Percentiles rank a stretch among this genome's conserved stretches.
These are phyloP conservation scores for Acanthacorydalis orientalis DNA, from an alignment of 2,888 invertebrate genomes.

Conservation along the genomic window DNA sequence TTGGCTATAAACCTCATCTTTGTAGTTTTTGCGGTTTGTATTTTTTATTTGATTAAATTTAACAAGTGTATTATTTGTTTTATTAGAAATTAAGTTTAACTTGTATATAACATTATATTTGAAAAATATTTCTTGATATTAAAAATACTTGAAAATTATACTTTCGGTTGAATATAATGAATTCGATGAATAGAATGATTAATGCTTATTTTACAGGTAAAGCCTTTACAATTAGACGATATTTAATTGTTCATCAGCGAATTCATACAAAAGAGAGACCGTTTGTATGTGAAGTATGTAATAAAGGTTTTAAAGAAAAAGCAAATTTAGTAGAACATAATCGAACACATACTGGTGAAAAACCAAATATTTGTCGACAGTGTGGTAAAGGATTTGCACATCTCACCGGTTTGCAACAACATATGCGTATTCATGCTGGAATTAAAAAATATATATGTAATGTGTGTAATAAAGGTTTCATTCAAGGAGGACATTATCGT, in stretches of 20 bases:
- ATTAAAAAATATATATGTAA: constrained; percentile 9
- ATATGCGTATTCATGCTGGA: constrained; percentile 8
- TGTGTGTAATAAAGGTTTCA: constrained; percentile 9
- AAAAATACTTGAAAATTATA: background rate
- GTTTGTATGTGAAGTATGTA: constrained; percentile 10
- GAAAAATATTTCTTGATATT: background rate
- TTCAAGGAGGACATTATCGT: constrained; percentile 7
- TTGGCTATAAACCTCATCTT: constrained; percentile 8
- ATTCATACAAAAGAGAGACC: constrained; percentile 9
- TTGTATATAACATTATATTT: too few relatives aligned
- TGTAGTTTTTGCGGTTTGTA: constrained; percentile 10
- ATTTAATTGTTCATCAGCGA: constrained; percentile 10
- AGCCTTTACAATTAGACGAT: constrained; percentile 8
- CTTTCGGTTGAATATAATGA: background rate
- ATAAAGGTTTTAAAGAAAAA: constrained; percentile 11
- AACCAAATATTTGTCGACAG: constrained; percentile 10
- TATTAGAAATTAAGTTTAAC: too few relatives aligned
- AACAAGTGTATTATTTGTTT: too few relatives aligned
- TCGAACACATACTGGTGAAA: constrained; percentile 10
- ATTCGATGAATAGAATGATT: background rate
- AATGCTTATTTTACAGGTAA: constrained; percentile 7
- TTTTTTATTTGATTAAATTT: background rate
- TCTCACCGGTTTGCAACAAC: constrained; percentile 10
- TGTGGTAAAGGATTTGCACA: constrained; percentile 12
- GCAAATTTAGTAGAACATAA: constrained; percentile 11